These are phyloP conservation scores for Prorops nasuta DNA, from an alignment of 1,140 invertebrate genomes.

Conservation along the genomic window DNA sequence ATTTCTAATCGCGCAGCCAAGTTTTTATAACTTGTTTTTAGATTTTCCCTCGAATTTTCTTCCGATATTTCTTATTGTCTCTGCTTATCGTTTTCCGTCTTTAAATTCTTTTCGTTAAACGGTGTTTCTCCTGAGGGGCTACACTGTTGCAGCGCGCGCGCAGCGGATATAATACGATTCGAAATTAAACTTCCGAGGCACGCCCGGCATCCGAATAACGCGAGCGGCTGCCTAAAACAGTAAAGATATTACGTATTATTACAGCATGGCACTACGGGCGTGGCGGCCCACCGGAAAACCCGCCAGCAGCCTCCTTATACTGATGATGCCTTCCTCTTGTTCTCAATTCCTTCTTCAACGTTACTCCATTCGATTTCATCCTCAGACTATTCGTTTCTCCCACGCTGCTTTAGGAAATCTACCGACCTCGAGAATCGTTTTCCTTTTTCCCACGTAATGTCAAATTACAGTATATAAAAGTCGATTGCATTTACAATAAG, in stretches of 20 bases:
- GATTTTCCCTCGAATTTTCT: no score
- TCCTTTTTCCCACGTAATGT: no score
- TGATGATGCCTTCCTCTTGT: neutral
- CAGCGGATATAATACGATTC: conserved; percentile 47
- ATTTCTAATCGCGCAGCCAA: no score
- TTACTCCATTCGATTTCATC: no score
- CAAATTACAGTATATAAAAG: no score
- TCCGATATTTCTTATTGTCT: conserved; percentile 1
- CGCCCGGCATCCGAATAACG: conserved; percentile 50
- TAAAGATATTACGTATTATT: conserved; percentile 54
- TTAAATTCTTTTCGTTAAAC: no score
- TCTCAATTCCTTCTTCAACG: no score
- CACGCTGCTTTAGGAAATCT: no score
- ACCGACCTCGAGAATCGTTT: no score
- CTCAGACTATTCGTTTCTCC: no score
- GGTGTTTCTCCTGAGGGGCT: neutral
- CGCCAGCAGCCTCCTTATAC: conserved; percentile 3
- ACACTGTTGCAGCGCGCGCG: conserved; percentile 11
- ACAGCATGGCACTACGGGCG: conserved; percentile 37
- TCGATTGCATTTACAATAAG: no score
- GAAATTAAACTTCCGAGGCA: conserved; percentile 52
- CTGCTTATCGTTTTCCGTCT: conserved; percentile 8
- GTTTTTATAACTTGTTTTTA: no score
- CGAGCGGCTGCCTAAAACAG: conserved; percentile 50
- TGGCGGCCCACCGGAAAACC: conserved; percentile 11